A percentile compares a stretch with the other conserved stretches of the same genome.
phyloP scores from a whole-genome alignment of 2,888 invertebrate genomes.

The Coleophora flavipennella region DNA sequence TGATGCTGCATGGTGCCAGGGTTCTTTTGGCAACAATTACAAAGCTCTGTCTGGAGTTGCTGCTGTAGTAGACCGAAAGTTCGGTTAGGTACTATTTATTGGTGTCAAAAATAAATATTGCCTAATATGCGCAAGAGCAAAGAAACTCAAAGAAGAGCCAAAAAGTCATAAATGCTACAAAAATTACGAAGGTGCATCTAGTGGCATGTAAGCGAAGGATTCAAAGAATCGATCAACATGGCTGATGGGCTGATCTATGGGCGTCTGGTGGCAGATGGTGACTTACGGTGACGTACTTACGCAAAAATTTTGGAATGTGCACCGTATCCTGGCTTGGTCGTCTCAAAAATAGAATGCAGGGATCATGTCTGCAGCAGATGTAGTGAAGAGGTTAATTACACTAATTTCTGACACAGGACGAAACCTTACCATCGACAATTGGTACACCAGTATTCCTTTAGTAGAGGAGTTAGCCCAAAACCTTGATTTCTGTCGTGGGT shows the following conservation, averaged over 20 bases:
- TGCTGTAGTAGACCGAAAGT: slow-evolving; percentile 10
- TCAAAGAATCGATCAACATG: slow-evolving; percentile 17
- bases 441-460: too few species aligned
- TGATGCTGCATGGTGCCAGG: slow-evolving; percentile 12
- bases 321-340: slow-evolving; percentile 3
- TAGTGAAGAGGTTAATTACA: too few species aligned
- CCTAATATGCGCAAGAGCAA: neutral
- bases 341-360: slow-evolving; percentile 15
- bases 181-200: slow-evolving; percentile 26
- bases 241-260: slow-evolving; percentile 5
- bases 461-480: too few species aligned
- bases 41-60: slow-evolving; percentile 14
- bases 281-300: slow-evolving; percentile 5
- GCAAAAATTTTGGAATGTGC: slow-evolving; percentile 5
- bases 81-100: slow-evolving; percentile 10
- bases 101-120: slow-evolving; percentile 15
- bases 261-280: slow-evolving; percentile 7
- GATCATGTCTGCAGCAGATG: too few species aligned
- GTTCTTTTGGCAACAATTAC: slow-evolving; percentile 14
- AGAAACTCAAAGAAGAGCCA: neutral
- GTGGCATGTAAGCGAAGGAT: slow-evolving; percentile 28
- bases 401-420: too few species aligned
- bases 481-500: too few species aligned
- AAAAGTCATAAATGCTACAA: slow-evolving; percentile 23
- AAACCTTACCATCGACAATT: too few species aligned